These are phyloP conservation scores for Euplexia lucipara DNA, from an alignment of 2,888 invertebrate species.

Conservation along the genomic window DNA sequence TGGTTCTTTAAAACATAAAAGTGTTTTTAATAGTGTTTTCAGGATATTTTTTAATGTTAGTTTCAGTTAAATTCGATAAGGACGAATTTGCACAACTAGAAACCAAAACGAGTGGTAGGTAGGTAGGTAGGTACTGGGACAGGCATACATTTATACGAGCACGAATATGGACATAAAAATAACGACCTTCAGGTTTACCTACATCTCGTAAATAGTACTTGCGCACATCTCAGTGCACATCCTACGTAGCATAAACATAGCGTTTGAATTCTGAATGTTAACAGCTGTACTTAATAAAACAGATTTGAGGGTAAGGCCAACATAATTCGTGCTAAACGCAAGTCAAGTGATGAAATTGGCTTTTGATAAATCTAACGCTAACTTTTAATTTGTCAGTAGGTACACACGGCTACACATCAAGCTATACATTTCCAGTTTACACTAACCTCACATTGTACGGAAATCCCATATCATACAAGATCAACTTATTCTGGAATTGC, in stretches of 20 bases:
- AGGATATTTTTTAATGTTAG: not conserved
- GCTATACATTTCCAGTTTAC: too few species aligned
- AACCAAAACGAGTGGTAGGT: conserved; percentile 1
- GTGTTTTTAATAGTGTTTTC: not conserved
- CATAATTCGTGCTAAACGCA: too few species aligned
- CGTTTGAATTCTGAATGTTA: not conserved
- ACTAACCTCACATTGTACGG: too few species aligned
- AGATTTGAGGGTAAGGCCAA: too few species aligned
- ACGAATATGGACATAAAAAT: not conserved
- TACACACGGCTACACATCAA: too few species aligned
- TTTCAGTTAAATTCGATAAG: not conserved
- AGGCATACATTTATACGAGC: not conserved
- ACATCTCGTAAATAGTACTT: not conserved
- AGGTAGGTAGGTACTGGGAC: conserved; percentile 1
- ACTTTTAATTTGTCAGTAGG: too few species aligned
- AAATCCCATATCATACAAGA: too few species aligned
- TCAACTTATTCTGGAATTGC: too few species aligned
- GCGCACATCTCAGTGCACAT: not conserved
- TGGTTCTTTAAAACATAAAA: not conserved
- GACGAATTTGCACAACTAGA: not conserved
- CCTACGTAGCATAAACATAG: not conserved
- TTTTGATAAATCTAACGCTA: too few species aligned
- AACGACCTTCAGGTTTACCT: conserved; percentile 4
- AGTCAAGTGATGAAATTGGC: too few species aligned
- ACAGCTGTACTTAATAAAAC: too few species aligned